Percentiles rank a stretch among this genome's conserved stretches.
These are phyloP conservation scores for Xestia c-nigrum DNA, from an alignment of 2,888 invertebrate species.

Conservation along the genomic window DNA sequence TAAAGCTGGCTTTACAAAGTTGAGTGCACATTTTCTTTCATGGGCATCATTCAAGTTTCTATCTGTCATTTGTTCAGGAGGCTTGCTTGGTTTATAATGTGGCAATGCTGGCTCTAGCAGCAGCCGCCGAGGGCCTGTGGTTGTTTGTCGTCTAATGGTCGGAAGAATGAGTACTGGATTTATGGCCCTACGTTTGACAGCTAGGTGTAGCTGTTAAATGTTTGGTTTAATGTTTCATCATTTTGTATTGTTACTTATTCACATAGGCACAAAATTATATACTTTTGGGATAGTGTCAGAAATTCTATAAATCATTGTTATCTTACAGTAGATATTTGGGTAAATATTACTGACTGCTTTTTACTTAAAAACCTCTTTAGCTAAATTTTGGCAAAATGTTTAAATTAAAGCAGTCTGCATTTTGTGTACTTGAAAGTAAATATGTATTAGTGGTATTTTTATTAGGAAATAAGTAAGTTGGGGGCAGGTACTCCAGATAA, in stretches of 20 bases:
- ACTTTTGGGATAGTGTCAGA: neutral
- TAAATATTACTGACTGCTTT: neutral
- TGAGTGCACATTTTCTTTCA: neutral
- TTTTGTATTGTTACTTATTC: neutral
- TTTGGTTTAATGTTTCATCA: neutral
- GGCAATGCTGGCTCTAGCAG: neutral
- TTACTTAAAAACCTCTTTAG: neutral
- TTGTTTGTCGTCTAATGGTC: neutral
- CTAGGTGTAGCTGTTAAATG: neutral
- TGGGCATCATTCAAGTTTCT: neutral
- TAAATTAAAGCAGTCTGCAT: neutral
- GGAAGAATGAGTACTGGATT: neutral
- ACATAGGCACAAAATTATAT: neutral
- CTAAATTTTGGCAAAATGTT: neutral
- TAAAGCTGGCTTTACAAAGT: neutral
- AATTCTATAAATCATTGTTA: constrained; percentile 1
- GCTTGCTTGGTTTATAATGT: neutral
- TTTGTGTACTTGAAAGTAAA: neutral
- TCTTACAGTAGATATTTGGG: neutral
- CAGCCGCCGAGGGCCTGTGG: neutral
- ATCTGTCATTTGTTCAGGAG: neutral
- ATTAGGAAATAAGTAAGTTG: constrained; percentile 9
- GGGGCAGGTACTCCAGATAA: no score
- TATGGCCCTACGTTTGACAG: neutral
- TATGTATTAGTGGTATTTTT: neutral